Evolutionary conservation across 2,797 vertebrate species (phyloP), one percentile per base, ranked within the genome.

Genomic region (Gallirallus australis): DNA sequence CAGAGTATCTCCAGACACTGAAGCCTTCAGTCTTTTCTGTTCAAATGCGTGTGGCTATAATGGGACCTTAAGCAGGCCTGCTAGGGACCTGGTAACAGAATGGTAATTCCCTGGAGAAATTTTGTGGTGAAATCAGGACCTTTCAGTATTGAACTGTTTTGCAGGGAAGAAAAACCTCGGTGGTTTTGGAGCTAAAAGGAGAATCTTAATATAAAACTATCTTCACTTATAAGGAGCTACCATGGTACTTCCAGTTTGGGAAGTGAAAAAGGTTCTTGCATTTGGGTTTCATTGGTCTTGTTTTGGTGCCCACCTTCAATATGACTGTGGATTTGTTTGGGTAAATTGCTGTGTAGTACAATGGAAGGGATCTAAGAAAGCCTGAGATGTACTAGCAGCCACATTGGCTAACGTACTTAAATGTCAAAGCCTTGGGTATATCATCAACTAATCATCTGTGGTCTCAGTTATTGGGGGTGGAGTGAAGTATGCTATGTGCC

Each of bases 271-370:
- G 4, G 3, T 20, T 71, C 0, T 4, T 50, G 3, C 0, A 0
- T 65, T 76, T 57, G 23, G 28, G 14, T 40, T 92, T 91, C 7
- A 9, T 31, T 39, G 13, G 27, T 59, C 31, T 50, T 80, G 13
- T 42, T 78, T 1, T 12, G 21, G 24, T 83, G 48, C 5, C 2
- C 11, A 15, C 65, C 37, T 71, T 60, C 45, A 23, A 30, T 52
- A 69, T 48, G 25, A 39, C 37, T 87, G 61, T 83, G 88, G 66
- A 73, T 79, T 96, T 82, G 75, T 89, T 86, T 56, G 88, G 66
- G 31, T 82, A 75, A 87, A 81, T 89, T 84, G 85, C 83, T 94
- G 54, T 88, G 84, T 90, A 90, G 50, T 84, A 85, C 61, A 76
- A 85, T 88, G 31, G 57, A 75, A 79, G 50, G 27, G 17, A 45